Base-by-base conservation (phyloP, 2,797 vertebrate genomes). In the Cheracebus regulus region DNA sequence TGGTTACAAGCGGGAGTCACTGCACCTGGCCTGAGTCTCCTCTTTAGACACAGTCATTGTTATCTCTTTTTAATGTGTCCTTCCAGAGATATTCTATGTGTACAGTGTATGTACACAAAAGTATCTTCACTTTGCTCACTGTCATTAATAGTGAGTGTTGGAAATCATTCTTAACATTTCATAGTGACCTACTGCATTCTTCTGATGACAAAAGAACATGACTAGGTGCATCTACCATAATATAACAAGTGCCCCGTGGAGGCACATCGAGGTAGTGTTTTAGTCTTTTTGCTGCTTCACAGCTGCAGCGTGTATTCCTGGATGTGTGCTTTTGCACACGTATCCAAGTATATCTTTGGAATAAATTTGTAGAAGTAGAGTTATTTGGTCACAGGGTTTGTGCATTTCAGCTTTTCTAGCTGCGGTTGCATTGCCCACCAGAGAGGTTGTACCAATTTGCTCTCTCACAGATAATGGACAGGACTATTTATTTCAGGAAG, bases 181-280 rank as follows among this genome's bases (percentile, higher is more conserved):
- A 7, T 28, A 11, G 39, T 10, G 39, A n/a, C 5, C 48, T 28
- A 13, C 17, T 48, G 24, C 33, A 3, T 33, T 39, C 15, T 55
- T 11, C n/a, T 33, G 7, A 4, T 4, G 50, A 70, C 15, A 7
- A 33, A 50, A 9, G 78, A 39, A 14, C 55, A 15, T 5, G 76
- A 15, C 1, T 4, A 9, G 7, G 1, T 15, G 0, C 15, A 10
- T 6, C 46, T 4, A 5, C 15, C 28, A 0, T 11, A 41, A 24
- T 2, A 13, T 11, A 17, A 2, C 2, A 0, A 7, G 52, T 13
- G 8, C 39, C 12, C n/a, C 11, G 0, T 22, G 1, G 85, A 14
- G 4, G 28, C 13, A 2, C 5, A 12, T 13, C 0, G n/a, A 57
- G 33, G 39, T 36, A 0, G 0, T 0, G 52, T 46, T 46, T 44